Conservation (phyloP, 30 jellyfish, hydroid and myxozoan species). For the Aurelia coerulea region DNA sequence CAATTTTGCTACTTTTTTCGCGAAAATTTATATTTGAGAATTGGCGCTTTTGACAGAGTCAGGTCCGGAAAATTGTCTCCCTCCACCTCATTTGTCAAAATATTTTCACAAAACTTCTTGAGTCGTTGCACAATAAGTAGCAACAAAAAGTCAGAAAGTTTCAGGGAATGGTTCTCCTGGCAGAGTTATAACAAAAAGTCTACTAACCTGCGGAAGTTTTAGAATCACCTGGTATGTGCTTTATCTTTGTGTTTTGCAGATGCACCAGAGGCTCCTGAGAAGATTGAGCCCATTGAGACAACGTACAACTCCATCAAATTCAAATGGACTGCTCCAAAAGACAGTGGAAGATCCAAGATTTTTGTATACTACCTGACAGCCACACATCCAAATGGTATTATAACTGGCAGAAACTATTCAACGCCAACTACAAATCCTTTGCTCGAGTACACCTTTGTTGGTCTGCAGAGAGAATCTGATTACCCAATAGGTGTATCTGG, state of each 20-base stretch:
- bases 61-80: too few relatives aligned
- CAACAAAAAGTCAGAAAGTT: too few relatives aligned
- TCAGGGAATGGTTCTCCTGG: too few relatives aligned
- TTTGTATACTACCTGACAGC: not conserved
- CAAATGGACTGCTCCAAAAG: not conserved
- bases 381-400: not conserved
- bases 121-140: too few relatives aligned
- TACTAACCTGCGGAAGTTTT: too few relatives aligned
- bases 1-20: too few relatives aligned
- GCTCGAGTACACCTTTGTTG: not conserved
- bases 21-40: too few relatives aligned
- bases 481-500: not conserved
- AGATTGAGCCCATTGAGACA: not conserved
- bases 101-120: too few relatives aligned
- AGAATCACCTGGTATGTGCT: not conserved
- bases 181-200: too few relatives aligned
- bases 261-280: not conserved
- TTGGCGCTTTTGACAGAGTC: too few relatives aligned
- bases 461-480: not conserved
- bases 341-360: not conserved
- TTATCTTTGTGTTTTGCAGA: not conserved
- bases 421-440: not conserved
- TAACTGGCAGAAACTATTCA: not conserved
- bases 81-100: too few relatives aligned
- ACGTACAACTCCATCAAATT: not conserved